These are phyloP conservation scores for Taenioides sp. DNA, from an alignment of 2,797 vertebrate species.

Conservation along the genomic window DNA sequence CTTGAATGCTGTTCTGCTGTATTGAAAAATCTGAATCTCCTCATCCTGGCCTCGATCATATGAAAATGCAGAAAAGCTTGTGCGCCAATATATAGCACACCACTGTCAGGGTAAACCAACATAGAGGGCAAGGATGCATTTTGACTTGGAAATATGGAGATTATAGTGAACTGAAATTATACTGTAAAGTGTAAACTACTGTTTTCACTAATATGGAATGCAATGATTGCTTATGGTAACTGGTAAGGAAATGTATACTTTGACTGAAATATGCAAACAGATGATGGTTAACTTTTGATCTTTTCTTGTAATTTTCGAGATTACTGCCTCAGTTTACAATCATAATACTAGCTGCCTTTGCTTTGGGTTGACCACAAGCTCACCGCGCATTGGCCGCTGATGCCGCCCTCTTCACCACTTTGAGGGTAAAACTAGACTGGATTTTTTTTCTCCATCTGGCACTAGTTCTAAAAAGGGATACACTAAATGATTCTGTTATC, in stretches of 20 bases:
- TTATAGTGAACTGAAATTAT: not conserved
- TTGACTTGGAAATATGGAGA: slow-evolving; percentile 9
- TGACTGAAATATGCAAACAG: slow-evolving; percentile 1
- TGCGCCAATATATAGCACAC: slow-evolving; percentile 42
- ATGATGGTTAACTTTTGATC: slow-evolving; percentile 14
- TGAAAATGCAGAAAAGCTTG: slow-evolving; percentile 60
- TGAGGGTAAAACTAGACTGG: slow-evolving; percentile 63
- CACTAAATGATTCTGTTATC: slow-evolving; percentile 15
- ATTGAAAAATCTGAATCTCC: no score
- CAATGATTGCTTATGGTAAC: slow-evolving; percentile 1
- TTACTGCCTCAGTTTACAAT: slow-evolving; percentile 43
- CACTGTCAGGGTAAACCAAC: slow-evolving; percentile 52
- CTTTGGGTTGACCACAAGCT: slow-evolving; percentile 66
- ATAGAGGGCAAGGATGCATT: slow-evolving; percentile 31
- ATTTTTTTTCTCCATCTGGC: slow-evolving; percentile 56
- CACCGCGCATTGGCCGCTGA: slow-evolving; percentile 59
- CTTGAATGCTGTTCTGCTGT: slow-evolving; percentile 17
- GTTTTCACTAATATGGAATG: slow-evolving; percentile 14
- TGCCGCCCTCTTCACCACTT: slow-evolving; percentile 61
- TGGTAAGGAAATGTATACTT: not conserved
- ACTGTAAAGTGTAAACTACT: not conserved
- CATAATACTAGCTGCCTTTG: slow-evolving; percentile 50
- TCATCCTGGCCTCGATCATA: slow-evolving; percentile 48
- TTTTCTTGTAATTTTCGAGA: slow-evolving; percentile 25
- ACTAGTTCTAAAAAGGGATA: slow-evolving; percentile 37